Percentiles rank a stretch among this genome's conserved stretches.
phyloP scores from a whole-genome alignment of 2,113 vertebrate genomes.

The Tenebrosternarchus preto region DNA sequence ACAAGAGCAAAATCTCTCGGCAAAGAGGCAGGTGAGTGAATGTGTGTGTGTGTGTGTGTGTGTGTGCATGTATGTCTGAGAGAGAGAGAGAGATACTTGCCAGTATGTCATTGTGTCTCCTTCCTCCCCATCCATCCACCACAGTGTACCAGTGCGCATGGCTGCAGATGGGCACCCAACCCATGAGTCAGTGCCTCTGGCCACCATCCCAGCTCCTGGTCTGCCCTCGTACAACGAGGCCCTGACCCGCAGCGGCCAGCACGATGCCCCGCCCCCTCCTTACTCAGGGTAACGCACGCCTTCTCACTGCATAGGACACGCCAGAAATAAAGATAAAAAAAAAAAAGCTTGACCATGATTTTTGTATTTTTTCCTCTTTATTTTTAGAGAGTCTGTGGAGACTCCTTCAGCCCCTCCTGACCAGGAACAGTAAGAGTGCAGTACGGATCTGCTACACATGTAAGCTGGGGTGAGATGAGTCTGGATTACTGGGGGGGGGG shows the following conservation, averaged over 20 bases:
- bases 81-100: not conserved
- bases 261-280: conserved; percentile 85
- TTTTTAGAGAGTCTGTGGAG: conserved; percentile 63
- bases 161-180: conserved; percentile 55
- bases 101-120: conserved; percentile 6
- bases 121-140: not conserved
- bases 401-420: conserved; percentile 53
- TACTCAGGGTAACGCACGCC: conserved; percentile 78
- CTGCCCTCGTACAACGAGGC: conserved; percentile 85
- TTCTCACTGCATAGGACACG: no score
- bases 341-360: not conserved
- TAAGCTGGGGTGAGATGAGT: not conserved
- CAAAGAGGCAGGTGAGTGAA: conserved; percentile 54
- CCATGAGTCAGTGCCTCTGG: conserved; percentile 65
- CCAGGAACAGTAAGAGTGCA: conserved; percentile 40
- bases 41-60: not conserved
- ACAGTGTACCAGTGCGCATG: conserved; percentile 67
- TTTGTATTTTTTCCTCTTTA: conserved; percentile 29
- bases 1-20: conserved; percentile 54
- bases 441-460: not conserved
- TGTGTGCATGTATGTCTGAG: not conserved
- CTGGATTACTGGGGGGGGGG: no score
- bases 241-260: conserved; percentile 74
- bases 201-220: conserved; percentile 63
- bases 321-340: no score